Conservation (phyloP, 2,797 vertebrate species). For the Moxostoma hubbsi region DNA sequence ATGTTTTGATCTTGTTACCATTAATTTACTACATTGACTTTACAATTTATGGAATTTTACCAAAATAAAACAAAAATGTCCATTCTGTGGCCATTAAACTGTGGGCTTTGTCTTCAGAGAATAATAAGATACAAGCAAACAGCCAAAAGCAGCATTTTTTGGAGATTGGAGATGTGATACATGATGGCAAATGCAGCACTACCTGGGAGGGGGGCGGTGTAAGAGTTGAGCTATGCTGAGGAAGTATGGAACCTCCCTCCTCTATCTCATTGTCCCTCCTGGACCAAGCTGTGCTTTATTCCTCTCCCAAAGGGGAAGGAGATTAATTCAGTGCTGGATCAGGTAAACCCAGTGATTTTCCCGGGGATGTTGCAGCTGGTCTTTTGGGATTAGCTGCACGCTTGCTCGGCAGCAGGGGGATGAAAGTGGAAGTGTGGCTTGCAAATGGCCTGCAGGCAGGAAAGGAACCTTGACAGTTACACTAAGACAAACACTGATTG, state of each 20-base stretch:
- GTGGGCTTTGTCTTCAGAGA: not conserved
- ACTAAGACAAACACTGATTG: conserved; percentile 62
- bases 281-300: conserved; percentile 62
- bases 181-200: conserved; percentile 31
- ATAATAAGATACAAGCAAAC: conserved; percentile 18
- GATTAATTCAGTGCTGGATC: conserved; percentile 74
- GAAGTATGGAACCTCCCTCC: conserved; percentile 17
- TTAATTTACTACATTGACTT: not conserved
- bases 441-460: conserved; percentile 73
- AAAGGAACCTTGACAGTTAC: conserved; percentile 74
- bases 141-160: conserved; percentile 25
- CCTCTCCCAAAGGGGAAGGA: conserved; percentile 69
- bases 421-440: conserved; percentile 68
- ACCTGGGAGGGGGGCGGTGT: conserved; percentile 21
- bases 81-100: not conserved
- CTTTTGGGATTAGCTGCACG: conserved; percentile 66
- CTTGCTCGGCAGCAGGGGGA: conserved; percentile 63
- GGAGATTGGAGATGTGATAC: conserved; percentile 32
- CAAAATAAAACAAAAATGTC: not conserved
- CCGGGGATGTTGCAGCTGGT: conserved; percentile 68
- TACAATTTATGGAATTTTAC: not conserved
- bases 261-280: conserved; percentile 33
- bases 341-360: conserved; percentile 73
- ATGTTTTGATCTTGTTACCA: not conserved
- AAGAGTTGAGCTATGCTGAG: not conserved